Conservation (phyloP, 2,888 invertebrate species). For the Bembecia ichneumoniformis region DNA sequence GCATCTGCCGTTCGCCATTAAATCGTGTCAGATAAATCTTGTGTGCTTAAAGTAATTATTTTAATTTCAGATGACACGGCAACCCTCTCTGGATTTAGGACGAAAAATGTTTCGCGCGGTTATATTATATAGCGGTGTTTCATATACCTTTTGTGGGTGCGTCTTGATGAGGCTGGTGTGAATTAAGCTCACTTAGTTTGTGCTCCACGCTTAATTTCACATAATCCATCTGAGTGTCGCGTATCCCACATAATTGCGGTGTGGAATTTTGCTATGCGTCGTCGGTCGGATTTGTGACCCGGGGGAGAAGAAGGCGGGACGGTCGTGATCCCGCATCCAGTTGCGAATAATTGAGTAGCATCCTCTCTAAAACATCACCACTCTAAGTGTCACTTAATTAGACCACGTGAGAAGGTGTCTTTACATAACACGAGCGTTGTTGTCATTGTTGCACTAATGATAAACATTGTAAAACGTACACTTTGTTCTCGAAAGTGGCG, state of each 20-base stretch:
- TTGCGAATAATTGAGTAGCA: conserved; percentile 61
- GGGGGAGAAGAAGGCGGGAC: not conserved
- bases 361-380: conserved; percentile 35
- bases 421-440: conserved; percentile 36
- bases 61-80: not conserved
- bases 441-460: conserved; percentile 40
- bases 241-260: conserved; percentile 55
- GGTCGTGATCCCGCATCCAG: conserved; percentile 60
- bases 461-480: conserved; percentile 26
- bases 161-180: conserved; percentile 28
- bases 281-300: conserved; percentile 26
- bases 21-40: not conserved
- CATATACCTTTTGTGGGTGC: conserved; percentile 14
- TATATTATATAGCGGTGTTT: not conserved
- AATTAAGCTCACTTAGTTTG: conserved; percentile 56
- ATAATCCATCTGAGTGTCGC: conserved; percentile 62
- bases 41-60: not conserved
- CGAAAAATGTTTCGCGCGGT: not conserved
- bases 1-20: not conserved
- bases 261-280: conserved; percentile 46
- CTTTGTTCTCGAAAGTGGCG: conserved; percentile 10
- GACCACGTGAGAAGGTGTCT: conserved; percentile 52
- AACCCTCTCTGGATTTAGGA: not conserved
- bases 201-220: conserved; percentile 54
- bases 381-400: conserved; percentile 62